These are phyloP conservation scores for Parnassius smintheus DNA, from an alignment of 2,888 invertebrate species.

Conservation along the genomic window DNA sequence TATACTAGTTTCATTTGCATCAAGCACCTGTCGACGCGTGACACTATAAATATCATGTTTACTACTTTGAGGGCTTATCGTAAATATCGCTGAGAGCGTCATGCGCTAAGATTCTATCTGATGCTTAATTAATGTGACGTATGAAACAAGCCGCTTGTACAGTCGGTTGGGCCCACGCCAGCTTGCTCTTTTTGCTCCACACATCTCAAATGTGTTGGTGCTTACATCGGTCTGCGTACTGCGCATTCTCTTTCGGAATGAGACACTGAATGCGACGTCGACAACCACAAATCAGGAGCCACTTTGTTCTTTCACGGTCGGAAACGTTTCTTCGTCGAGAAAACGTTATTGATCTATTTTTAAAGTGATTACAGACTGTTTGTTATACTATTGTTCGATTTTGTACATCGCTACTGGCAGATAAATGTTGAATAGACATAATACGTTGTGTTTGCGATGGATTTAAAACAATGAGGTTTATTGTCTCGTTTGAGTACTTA, in stretches of 20 bases:
- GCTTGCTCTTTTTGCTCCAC: slow-evolving; percentile 65
- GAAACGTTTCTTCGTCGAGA: slow-evolving; percentile 52
- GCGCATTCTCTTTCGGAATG: slow-evolving; percentile 60
- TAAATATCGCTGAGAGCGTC: slow-evolving; percentile 48
- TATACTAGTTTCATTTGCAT: slow-evolving; percentile 29
- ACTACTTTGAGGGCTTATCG: slow-evolving; percentile 47
- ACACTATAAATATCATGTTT: slow-evolving; percentile 39
- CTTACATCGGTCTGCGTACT: slow-evolving; percentile 42
- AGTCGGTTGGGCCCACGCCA: slow-evolving; percentile 73
- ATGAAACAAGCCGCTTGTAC: slow-evolving; percentile 62
- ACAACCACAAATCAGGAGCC: slow-evolving; percentile 72
- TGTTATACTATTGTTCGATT: slow-evolving; percentile 55
- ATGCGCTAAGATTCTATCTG: slow-evolving; percentile 61
- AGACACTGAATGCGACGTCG: slow-evolving; percentile 56
- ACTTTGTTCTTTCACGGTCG: slow-evolving; percentile 72
- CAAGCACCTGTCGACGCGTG: slow-evolving; percentile 42
- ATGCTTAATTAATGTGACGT: slow-evolving; percentile 74
- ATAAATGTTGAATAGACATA: slow-evolving; percentile 42
- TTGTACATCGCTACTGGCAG: slow-evolving; percentile 41
- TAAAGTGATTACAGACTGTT: slow-evolving; percentile 61
- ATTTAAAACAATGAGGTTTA: slow-evolving; percentile 10
- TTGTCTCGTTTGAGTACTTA: background rate
- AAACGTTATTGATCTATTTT: slow-evolving; percentile 61
- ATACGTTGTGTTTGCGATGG: slow-evolving; percentile 2
- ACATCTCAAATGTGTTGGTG: slow-evolving; percentile 43